Evolutionary conservation across 2,113 vertebrate genomes (phyloP), one percentile per base, ranked within the genome.

Genomic region (Pedionomus torquatus): DNA sequence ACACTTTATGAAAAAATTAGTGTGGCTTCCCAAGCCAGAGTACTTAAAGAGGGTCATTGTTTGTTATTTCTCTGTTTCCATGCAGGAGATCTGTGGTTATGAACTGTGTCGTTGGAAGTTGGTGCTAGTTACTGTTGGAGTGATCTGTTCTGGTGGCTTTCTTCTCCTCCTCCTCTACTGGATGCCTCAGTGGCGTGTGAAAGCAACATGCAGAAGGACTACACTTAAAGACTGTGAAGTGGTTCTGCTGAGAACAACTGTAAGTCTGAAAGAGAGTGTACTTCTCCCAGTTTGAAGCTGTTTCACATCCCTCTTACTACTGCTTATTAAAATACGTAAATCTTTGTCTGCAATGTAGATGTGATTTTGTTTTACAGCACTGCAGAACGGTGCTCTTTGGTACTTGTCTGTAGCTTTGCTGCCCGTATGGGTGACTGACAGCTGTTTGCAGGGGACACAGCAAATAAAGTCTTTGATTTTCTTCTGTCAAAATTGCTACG

Each of bases 131-230:
- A 97, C 97, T 84, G 63, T 98, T 5, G 99, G 99, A 30, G 99
- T 99, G 95, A 76, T 99, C 72, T 99, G 98, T 93, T 99, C 99
- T 6, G 99, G 99, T 9, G 99, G 99, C 57, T 99, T 99, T 97
- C 99, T 99, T 26, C 99, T 99, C 61, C 99, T 99, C 82, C 98
- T 99, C 78, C 99, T 99, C 94, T 99, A 99, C 95, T 99, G 99
- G 99, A 98, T 99, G 99, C 99, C 99, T 10, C 98, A 99, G 97
- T 99, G 99, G 99, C 99, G 99, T 18, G 99, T 99, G 97, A 99
- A 99, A 97, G 98, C 98, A 77, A 99, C 98, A 1, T 99, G 99
- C 97, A 96, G 85, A 76, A 98, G 98, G 97, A 98, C 98, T 84
- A 78, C 98, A 3, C 94, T 99, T 55, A 98, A 97, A 49, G 99